phyloP scores from a whole-genome alignment of 1,140 invertebrate genomes.

The Apolygus lucorum region DNA sequence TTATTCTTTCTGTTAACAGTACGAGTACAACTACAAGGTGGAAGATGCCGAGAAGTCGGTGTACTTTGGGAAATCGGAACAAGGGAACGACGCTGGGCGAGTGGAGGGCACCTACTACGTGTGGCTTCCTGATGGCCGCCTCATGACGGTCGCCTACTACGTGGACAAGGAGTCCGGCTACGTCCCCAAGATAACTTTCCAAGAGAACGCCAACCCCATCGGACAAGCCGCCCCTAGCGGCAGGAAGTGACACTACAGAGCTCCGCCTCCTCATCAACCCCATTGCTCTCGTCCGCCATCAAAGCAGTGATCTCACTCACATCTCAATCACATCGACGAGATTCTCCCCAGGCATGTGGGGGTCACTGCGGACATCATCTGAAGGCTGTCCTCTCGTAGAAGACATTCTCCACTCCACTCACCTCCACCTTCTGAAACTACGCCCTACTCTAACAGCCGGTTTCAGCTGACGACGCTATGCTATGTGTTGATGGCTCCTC shows the following conservation, averaged over 20 bases:
- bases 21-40: constrained; percentile 61
- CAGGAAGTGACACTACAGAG: too few species aligned
- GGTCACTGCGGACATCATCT: too few species aligned
- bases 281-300: too few species aligned
- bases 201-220: constrained; percentile 47
- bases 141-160: constrained; percentile 58
- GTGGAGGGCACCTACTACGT: constrained; percentile 54
- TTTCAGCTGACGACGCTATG: too few species aligned
- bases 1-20: constrained; percentile 43
- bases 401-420: too few species aligned
- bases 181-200: constrained; percentile 54
- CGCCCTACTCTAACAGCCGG: too few species aligned
- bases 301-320: background rate
- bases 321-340: background rate
- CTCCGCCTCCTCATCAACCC: too few species aligned
- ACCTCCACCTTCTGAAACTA: too few species aligned
- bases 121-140: constrained; percentile 53
- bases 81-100: constrained; percentile 51
- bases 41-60: constrained; percentile 54
- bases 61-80: constrained; percentile 54
- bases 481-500: too few species aligned
- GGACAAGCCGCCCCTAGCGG: constrained; percentile 23
- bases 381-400: too few species aligned
- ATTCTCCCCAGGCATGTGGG: background rate
- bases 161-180: constrained; percentile 61